Evolutionary conservation across 1,140 invertebrate species (phyloP).

Genomic region (Neocloeon triangulifer): DNA sequence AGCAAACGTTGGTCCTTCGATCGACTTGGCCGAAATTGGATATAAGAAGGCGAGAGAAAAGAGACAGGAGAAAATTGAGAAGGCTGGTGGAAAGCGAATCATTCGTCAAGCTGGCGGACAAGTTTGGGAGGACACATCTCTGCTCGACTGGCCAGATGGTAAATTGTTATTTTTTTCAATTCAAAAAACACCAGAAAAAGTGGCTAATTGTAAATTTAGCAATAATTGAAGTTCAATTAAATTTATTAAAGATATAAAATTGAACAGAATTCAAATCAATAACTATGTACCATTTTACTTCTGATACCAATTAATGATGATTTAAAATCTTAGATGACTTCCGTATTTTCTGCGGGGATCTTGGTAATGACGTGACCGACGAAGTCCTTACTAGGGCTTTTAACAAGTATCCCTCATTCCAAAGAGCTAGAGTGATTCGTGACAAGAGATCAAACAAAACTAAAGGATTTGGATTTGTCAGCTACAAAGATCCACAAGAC

Average conservation of each 20-base stretch:
- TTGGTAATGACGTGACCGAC: conserved; percentile 98
- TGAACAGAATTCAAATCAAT: background rate
- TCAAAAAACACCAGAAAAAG: background rate
- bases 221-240: no score
- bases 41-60: conserved; percentile 16
- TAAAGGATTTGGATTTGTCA: conserved; percentile 97
- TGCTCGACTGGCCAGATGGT: conserved; percentile 80
- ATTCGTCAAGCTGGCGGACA: conserved; percentile 77
- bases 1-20: conserved; percentile 3
- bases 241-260: background rate
- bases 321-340: conserved; percentile 94
- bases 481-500: conserved; percentile 93
- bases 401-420: conserved; percentile 84
- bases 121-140: conserved; percentile 80
- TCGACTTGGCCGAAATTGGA: conserved; percentile 11
- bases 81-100: no score
- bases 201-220: no score
- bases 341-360: conserved; percentile 93
- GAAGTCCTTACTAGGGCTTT: conserved; percentile 86
- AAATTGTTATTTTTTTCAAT: conserved; percentile 9
- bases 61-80: conserved; percentile 45
- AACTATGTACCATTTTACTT: conserved; percentile 8
- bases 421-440: conserved; percentile 82
- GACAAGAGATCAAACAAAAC: conserved; percentile 96
- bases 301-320: no score